Conservation (phyloP, 2,888 invertebrate species). For the Patella ulyssiponensis region DNA sequence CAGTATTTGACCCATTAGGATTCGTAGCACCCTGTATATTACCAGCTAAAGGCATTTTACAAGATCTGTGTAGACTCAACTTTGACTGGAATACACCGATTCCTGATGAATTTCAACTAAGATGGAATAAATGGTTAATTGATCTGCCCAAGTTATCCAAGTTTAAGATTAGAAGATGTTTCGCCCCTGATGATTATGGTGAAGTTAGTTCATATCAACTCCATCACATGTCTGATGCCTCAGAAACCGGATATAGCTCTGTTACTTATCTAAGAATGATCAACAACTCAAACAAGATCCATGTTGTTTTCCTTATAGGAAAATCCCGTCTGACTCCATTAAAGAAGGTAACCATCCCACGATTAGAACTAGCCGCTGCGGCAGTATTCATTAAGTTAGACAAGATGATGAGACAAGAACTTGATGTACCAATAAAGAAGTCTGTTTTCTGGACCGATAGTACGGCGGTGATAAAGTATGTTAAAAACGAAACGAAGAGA, state of each 20-base stretch:
- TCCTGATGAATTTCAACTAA: not conserved
- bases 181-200: not conserved
- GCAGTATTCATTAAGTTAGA: slow-evolving; percentile 9
- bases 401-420: slow-evolving; percentile 5
- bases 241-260: slow-evolving; percentile 14
- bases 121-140: not conserved
- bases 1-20: slow-evolving; percentile 25
- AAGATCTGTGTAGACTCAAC: slow-evolving; percentile 10
- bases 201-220: not conserved
- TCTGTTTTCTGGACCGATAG: slow-evolving; percentile 16
- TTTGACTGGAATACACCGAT: slow-evolving; percentile 18
- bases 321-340: slow-evolving; percentile 19
- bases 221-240: slow-evolving; percentile 26
- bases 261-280: no score
- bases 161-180: slow-evolving; percentile 11
- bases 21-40: slow-evolving; percentile 20
- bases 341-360: slow-evolving; percentile 16
- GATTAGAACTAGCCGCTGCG: slow-evolving; percentile 21
- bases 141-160: no score
- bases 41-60: slow-evolving; percentile 21
- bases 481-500: slow-evolving; percentile 7
- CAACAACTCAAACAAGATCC: no score
- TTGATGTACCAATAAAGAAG: slow-evolving; percentile 8
- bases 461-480: not conserved
- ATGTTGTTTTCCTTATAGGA: slow-evolving; percentile 21